Base-by-base conservation (phyloP, 2,113 vertebrate species). In the Calidris pugnax region DNA sequence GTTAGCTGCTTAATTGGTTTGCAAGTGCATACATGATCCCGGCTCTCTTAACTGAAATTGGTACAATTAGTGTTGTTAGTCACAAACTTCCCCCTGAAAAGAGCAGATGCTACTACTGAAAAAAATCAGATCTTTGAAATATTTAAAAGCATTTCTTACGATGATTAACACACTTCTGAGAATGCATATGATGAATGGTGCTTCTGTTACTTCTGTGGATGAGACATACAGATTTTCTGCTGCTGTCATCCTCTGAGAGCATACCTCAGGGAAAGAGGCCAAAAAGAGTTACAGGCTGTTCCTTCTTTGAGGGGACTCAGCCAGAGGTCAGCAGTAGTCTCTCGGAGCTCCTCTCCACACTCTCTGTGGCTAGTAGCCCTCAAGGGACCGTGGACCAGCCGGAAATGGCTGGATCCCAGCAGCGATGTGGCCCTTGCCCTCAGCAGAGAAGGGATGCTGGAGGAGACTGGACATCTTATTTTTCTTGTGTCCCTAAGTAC, bases 1-100 rank as follows among this genome's bases (percentile, higher is more conserved):
- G 18, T 89, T 33, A 55, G 43, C 11, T 20, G 14, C 32, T 66
- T 33, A 12, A 43, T 26, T 56, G 39, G 15, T 67, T 82, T 55
- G 51, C 21, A 47, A 62, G 41, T 0, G 1, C 6, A 4, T 56
- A 10, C 2, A 1, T 39, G 50, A 37, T 48, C n/a, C 75, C 23
- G 21, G 9, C 18, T 47, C 12, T 22, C 10, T 51, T 87, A 50
- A 55, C 20, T 35, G 79, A 59, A 43, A 50, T 35, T 14, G 28
- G 47, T 37, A 37, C 55, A 55, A 47, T 32, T n/a, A 12, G 32
- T 71, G 57, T 30, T 43, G 63, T 28, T 67, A 83, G 26, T 30
- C 59, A 84, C 47, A 71, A 60, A 73, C 12, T 28, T 64, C 9
- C 20, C n/a, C 23, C 15, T 47, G 53, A 60, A 91, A 83, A 59